Evolutionary conservation across 1,140 invertebrate species (phyloP), one percentile per base, ranked within the genome.

Genomic region (Vanessa tameamea): DNA sequence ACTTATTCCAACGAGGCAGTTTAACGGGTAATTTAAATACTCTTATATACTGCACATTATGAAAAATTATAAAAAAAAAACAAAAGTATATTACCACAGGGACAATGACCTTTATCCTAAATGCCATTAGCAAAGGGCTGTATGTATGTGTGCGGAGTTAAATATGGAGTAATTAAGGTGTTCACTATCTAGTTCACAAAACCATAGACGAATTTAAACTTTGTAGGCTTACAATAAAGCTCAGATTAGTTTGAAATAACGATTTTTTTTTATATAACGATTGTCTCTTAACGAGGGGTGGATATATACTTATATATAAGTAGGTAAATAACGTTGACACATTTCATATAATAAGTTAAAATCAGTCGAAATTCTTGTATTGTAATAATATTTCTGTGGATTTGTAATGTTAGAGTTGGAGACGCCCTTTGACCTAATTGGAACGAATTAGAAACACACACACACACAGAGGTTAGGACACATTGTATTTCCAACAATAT

Each of bases 141-240:
- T 43, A 9, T 43, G 37, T 43, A 43, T 43, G 37, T 43, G 37
- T 43, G 9, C 9, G 61, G 61, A 59, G 69, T 71, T 64, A 71
- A 71, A 71, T 51, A 71, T 70, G 23, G 55, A 72, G 69, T 57
- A 64, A 72, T 72, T 64, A 48, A 48, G 63, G n/a, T 47, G n/a
- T 7, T 15, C 23, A 43, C 31, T 23, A 64, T 20, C 8, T 16
- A 4, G 14, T 16, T 64, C 9, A 47, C 43, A 47, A 11, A n/a
- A 48, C 8, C 4, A 47, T n/a, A 37, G 6, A 37, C 14, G 4
- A 61, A 15, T 61, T 14, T 59, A 12, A 59, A 14, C 55, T 26
- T 26, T 59, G 26, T 31, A 26, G 1, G 0, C 15, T 26, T 9
- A 14, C 3, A n/a, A 61, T 61, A 61, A 37, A 26, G 7, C 11